These are phyloP conservation scores for Epinephelus malabaricus DNA, from an alignment of 2,797 vertebrate species.

Conservation along the genomic window DNA sequence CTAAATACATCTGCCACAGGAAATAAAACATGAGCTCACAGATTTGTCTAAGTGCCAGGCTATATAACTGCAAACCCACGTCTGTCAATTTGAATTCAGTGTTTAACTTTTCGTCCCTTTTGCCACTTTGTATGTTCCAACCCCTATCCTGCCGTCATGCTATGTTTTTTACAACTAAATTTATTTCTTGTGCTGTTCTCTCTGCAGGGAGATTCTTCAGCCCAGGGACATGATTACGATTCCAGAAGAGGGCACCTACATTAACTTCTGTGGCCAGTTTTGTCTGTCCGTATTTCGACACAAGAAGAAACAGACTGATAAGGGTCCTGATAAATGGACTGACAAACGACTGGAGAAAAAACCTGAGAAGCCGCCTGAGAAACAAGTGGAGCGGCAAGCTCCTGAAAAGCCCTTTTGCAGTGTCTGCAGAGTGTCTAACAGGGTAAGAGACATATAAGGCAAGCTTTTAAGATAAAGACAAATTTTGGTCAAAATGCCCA, in stretches of 20 bases:
- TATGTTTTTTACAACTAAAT: not conserved
- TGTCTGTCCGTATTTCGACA: slow-evolving; percentile 92
- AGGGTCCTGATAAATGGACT: slow-evolving; percentile 49
- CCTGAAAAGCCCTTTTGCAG: slow-evolving; percentile 87
- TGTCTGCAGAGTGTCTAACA: slow-evolving; percentile 92
- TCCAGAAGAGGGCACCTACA: slow-evolving; percentile 89
- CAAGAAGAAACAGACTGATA: slow-evolving; percentile 87
- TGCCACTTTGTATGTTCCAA: not conserved
- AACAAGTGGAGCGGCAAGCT: slow-evolving; percentile 80
- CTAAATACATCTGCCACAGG: too few relatives aligned
- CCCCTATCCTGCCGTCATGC: not conserved
- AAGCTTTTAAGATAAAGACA: not conserved
- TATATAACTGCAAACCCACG: too few relatives aligned
- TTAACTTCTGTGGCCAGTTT: slow-evolving; percentile 96
- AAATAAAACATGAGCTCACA: too few relatives aligned
- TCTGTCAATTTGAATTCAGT: not conserved
- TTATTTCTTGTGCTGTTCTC: not conserved
- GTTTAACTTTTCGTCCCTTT: not conserved
- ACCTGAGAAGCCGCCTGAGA: slow-evolving; percentile 70
- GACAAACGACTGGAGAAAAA: slow-evolving; percentile 64
- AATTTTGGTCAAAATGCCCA: not conserved
- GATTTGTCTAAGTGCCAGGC: too few relatives aligned
- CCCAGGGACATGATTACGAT: slow-evolving; percentile 97
- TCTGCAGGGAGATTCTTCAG: slow-evolving; percentile 92
- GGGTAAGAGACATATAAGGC: slow-evolving; percentile 82